Conservation (phyloP, 35 echinoderm and acorn worm species). For the Ophiothrix spiculata region DNA sequence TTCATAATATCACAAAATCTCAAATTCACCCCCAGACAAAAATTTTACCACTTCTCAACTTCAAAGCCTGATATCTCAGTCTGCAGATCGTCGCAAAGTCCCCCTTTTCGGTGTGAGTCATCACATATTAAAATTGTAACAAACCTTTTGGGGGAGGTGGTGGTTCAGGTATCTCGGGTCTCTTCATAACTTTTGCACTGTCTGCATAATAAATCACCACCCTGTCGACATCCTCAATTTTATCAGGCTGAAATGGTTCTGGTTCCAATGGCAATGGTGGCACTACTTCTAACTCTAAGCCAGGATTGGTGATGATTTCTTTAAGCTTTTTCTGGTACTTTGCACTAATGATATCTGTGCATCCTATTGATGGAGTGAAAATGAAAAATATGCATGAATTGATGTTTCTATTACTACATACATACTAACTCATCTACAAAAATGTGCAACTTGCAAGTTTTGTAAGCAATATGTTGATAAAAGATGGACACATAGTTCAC, state of each 20-base stretch:
- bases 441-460: too few species aligned
- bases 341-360: not conserved
- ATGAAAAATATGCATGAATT: not conserved
- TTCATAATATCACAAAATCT: too few species aligned
- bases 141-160: slow-evolving; percentile 23
- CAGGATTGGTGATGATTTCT: not conserved
- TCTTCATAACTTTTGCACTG: not conserved
- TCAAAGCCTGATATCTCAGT: too few species aligned
- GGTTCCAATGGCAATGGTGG: slow-evolving; percentile 2
- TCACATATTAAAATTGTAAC: too few species aligned
- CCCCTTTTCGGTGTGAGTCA: too few species aligned
- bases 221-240: not conserved
- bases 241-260: slow-evolving; percentile 13
- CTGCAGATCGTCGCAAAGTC: too few species aligned
- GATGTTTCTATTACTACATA: not conserved
- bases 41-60: too few species aligned
- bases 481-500: too few species aligned
- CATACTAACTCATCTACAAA: not conserved
- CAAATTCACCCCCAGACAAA: too few species aligned
- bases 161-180: not conserved
- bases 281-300: not conserved
- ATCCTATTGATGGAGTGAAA: not conserved
- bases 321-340: not conserved
- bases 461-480: too few species aligned
- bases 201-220: not conserved